Evolutionary conservation across 1,140 invertebrate species (phyloP), one percentile per base, ranked within the genome.

Genomic region (Cyclina sinensis): DNA sequence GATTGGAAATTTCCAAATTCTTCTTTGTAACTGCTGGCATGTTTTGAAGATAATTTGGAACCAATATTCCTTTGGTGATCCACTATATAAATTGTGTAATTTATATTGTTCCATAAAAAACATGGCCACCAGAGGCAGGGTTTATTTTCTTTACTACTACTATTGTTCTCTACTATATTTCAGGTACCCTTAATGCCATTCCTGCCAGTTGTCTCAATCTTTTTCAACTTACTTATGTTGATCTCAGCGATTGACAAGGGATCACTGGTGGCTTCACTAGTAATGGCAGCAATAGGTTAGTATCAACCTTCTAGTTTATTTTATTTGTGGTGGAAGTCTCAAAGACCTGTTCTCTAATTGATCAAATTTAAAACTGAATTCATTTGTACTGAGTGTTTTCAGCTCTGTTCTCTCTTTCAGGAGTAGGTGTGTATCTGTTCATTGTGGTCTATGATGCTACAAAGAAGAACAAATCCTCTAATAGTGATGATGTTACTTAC

Each of bases 171-270:
- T n/a, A n/a, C n/a, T 48, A 57, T 62, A 98, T 95, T 95, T 80
- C 94, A 94, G 92, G 95, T 96, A 39, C 98, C 98, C 0, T 95
- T 97, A 21, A 98, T 99, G 27, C 98, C 98, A 1, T 95, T 98
- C 35, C 95, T 98, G 57, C 98, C 98, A 0, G 97, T 97, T 87
- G 91, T 98, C 0, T 98, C 97, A 94, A 97, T 98, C 74, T 97
- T 98, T 74, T 97, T 98, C 89, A 99, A 99, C 95, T 93, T 98
- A 65, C 98, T 98, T 95, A 96, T 99, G 54, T 98, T 98, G 97
- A 96, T 98, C 85, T 97, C 98, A 95, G 86, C 89, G 1, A 81
- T 65, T n/a, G 82, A 90, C 43, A 54, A 43, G 43, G 80, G 70
- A n/a, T 83, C 89, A 7, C 14, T 86, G 5, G 73, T 86, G 1